These are phyloP conservation scores for Eudemis profundana DNA, from an alignment of 2,888 invertebrate species.

Conservation along the genomic window DNA sequence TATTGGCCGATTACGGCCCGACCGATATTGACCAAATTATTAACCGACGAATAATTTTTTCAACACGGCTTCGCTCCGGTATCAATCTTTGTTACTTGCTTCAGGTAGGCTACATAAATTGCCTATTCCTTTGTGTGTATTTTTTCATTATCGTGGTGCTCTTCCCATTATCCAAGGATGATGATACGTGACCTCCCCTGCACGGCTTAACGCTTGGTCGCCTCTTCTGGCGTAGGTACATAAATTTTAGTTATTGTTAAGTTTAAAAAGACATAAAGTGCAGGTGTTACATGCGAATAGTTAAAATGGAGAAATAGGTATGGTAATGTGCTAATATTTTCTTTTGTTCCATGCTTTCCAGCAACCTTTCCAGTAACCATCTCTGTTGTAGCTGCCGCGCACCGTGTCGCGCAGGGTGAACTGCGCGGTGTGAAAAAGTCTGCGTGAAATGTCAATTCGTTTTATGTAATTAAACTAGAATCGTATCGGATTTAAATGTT, in stretches of 20 bases:
- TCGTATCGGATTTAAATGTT: no score
- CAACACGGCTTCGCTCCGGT: not conserved
- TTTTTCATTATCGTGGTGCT: slow-evolving; percentile 33
- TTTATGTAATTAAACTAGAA: no score
- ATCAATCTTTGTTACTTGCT: slow-evolving; percentile 19
- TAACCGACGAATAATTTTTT: slow-evolving; percentile 6
- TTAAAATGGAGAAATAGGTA: slow-evolving; percentile 13
- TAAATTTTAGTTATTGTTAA: slow-evolving; percentile 34
- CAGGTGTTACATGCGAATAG: slow-evolving; percentile 10
- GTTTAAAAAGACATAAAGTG: slow-evolving; percentile 11
- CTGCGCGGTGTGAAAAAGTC: no score
- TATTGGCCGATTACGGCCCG: not conserved
- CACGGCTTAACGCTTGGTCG: slow-evolving; percentile 22
- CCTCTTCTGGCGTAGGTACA: slow-evolving; percentile 18
- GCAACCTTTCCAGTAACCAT: no score
- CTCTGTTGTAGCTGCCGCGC: no score
- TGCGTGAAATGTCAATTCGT: no score
- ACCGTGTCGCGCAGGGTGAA: no score
- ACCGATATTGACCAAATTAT: not conserved
- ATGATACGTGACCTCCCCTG: slow-evolving; percentile 37
- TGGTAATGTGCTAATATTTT: not conserved
- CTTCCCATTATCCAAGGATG: slow-evolving; percentile 33
- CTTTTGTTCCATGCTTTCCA: no score
- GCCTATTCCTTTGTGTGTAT: slow-evolving; percentile 37
- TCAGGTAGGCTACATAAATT: slow-evolving; percentile 35